phyloP scores from a whole-genome alignment of 2,797 vertebrate species.

The Schizothorax lantsangensis region DNA sequence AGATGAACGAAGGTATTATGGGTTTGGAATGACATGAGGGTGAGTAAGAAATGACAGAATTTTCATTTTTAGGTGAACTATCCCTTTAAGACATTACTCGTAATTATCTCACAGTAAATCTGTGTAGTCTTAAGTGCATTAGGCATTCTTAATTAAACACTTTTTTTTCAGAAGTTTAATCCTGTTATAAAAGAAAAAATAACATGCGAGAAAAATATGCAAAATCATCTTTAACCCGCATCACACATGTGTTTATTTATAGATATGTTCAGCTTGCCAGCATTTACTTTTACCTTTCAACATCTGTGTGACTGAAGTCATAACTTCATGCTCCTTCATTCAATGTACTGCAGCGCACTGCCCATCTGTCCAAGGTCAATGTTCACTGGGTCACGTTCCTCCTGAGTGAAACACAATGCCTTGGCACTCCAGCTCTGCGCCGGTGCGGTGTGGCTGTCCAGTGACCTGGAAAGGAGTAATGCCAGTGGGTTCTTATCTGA shows the following conservation, averaged over 20 bases:
- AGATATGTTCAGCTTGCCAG: slow-evolving; percentile 14
- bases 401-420: slow-evolving; percentile 40
- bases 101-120: too few species aligned
- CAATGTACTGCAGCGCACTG: slow-evolving; percentile 13
- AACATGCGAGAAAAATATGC: neutral
- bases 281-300: slow-evolving; percentile 21
- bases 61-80: neutral
- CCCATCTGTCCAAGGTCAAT: slow-evolving; percentile 31
- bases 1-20: neutral
- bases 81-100: neutral
- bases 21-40: neutral
- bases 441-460: slow-evolving; percentile 13
- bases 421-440: slow-evolving; percentile 12
- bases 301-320: slow-evolving; percentile 19
- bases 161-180: neutral
- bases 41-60: neutral
- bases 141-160: neutral
- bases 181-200: neutral
- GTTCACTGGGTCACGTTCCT: slow-evolving; percentile 41
- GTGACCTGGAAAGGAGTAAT: slow-evolving; percentile 46
- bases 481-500: slow-evolving; percentile 42
- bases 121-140: neutral
- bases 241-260: neutral
- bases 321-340: slow-evolving; percentile 23
- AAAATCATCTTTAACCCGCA: neutral